Evolutionary conservation across 2,797 vertebrate genomes (phyloP).

Genomic region (Pangasius mekongensis): DNA sequence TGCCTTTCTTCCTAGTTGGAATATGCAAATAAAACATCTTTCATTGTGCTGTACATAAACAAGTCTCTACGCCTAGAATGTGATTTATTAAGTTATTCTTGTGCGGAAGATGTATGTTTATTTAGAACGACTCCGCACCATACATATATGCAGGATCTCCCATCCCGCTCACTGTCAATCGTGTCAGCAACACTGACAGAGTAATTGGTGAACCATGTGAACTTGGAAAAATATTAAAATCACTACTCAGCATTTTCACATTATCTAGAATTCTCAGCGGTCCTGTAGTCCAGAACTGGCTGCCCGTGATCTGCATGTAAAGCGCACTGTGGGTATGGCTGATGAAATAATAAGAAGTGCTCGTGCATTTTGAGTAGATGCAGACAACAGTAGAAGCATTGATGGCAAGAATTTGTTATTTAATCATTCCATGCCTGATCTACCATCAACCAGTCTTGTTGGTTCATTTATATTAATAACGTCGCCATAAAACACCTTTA

Average conservation of each 20-base stretch:
- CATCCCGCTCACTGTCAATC: neutral
- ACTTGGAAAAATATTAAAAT: neutral
- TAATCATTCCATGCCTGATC: neutral
- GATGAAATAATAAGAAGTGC: neutral
- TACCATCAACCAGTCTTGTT: neutral
- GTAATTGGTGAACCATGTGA: neutral
- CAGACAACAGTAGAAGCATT: neutral
- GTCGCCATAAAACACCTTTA: neutral
- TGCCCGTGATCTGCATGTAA: neutral
- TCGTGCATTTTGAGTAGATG: constrained; percentile 13
- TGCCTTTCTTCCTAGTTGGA: neutral
- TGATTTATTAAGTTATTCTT: neutral
- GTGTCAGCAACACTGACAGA: neutral
- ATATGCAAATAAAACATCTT: neutral
- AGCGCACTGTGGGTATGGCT: neutral
- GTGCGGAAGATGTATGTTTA: no score
- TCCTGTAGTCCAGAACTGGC: neutral
- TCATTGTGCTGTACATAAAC: no score
- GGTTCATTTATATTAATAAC: neutral
- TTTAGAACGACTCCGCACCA: neutral
- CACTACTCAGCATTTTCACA: neutral
- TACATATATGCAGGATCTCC: neutral
- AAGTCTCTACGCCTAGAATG: neutral
- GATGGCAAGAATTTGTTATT: neutral
- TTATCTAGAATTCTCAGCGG: neutral